Percentiles rank a stretch among this genome's conserved stretches.
Evolutionary conservation across 1,140 invertebrate species (phyloP).

Genomic region (Caenorhabditis brenneri): DNA sequence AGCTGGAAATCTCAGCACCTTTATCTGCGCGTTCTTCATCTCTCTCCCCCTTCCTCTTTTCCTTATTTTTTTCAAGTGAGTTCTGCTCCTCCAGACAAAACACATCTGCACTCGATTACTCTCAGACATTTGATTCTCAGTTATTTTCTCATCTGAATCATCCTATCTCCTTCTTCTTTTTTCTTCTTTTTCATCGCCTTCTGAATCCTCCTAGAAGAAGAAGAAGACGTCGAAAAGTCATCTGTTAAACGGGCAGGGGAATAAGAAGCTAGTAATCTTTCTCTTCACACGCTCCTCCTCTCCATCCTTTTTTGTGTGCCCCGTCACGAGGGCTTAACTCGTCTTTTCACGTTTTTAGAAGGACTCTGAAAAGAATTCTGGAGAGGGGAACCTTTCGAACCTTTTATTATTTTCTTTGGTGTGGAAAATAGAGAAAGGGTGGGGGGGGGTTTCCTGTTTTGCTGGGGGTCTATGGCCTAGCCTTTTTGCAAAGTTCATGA

Average conservation of each 20-base stretch:
- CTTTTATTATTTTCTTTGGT: too few relatives aligned
- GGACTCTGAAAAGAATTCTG: not conserved
- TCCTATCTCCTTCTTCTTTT: not conserved
- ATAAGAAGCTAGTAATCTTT: too few relatives aligned
- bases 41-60: too few relatives aligned
- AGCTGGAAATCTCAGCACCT: too few relatives aligned
- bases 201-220: not conserved
- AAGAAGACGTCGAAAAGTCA: not conserved
- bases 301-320: not conserved
- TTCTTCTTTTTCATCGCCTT: too few relatives aligned
- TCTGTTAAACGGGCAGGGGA: not conserved
- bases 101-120: not conserved
- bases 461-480: too few relatives aligned
- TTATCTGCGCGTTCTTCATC: too few relatives aligned
- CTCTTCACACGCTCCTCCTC: not conserved
- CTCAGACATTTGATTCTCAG: constrained; percentile 32
- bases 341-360: not conserved
- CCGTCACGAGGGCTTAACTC: constrained; percentile 31
- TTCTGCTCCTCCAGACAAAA: not conserved
- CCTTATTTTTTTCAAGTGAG: not conserved
- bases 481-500: too few relatives aligned
- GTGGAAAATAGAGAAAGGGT: too few relatives aligned
- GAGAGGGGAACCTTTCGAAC: not conserved
- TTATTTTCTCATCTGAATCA: constrained; percentile 18
- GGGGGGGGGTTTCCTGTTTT: too few relatives aligned